Percentiles rank a stretch among this genome's conserved stretches.
phyloP scores from a whole-genome alignment of 2,797 vertebrate species.

The Rhinichthys osculus region DNA sequence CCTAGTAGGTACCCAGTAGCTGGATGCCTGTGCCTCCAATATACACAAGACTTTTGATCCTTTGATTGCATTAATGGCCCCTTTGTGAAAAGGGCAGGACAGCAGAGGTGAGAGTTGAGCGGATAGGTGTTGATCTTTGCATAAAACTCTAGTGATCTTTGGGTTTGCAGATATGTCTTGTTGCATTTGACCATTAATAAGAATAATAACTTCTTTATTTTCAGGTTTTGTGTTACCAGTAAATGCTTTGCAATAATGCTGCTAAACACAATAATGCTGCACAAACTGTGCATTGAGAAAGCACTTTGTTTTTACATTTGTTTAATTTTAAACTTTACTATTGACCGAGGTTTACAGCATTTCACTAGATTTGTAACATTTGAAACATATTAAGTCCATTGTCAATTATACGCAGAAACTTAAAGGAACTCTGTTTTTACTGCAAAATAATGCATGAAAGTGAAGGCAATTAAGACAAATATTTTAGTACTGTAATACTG shows the following conservation, averaged over 20 bases:
- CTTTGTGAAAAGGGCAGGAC: not conserved
- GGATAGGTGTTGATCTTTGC: not conserved
- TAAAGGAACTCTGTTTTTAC: too few relatives aligned
- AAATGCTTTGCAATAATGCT: not conserved
- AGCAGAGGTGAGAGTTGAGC: not conserved
- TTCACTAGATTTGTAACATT: too few relatives aligned
- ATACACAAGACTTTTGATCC: not conserved
- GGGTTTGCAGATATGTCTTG: not conserved
- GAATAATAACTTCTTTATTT: not conserved
- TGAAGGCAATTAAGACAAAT: too few relatives aligned
- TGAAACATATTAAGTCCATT: too few relatives aligned
- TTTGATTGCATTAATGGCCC: not conserved
- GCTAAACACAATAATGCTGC: not conserved
- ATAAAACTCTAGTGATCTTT: not conserved
- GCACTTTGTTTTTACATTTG: not conserved
- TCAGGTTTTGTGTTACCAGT: not conserved
- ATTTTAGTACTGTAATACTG: too few relatives aligned
- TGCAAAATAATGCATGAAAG: too few relatives aligned
- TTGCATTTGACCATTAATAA: not conserved
- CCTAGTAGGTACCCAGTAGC: conserved; percentile 75
- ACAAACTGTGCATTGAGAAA: not conserved
- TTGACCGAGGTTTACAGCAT: too few relatives aligned
- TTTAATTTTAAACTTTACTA: too few relatives aligned
- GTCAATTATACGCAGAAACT: too few relatives aligned
- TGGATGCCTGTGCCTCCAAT: not conserved